Evolutionary conservation across 2,797 vertebrate genomes (phyloP).

Genomic region (Discoglossus pictus): DNA sequence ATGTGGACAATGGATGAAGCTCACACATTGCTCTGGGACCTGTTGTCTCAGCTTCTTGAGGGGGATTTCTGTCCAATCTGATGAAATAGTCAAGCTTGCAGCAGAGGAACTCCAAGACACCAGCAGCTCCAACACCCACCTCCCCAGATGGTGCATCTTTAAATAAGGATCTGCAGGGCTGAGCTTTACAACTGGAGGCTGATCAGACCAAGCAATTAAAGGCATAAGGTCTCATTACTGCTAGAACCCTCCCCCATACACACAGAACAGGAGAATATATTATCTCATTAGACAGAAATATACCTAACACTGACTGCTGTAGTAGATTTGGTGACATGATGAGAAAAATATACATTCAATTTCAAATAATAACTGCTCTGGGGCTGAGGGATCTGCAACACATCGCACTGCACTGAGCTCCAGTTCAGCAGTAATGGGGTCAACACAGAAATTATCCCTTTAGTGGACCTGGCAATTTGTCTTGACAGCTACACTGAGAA

Average conservation of each 20-base stretch:
- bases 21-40: constrained; percentile 60
- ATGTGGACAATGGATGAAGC: constrained; percentile 56
- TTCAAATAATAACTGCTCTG: constrained; percentile 35
- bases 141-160: constrained; percentile 74
- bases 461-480: constrained; percentile 57
- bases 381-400: neutral
- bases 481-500: constrained; percentile 57
- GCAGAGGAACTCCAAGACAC: constrained; percentile 74
- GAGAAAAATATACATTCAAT: too few species aligned
- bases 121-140: constrained; percentile 72
- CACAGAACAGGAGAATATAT: constrained; percentile 62
- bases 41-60: constrained; percentile 55
- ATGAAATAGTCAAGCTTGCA: constrained; percentile 76
- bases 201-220: constrained; percentile 66
- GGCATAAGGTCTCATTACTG: constrained; percentile 54
- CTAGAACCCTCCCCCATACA: neutral
- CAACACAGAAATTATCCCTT: constrained; percentile 54
- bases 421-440: constrained; percentile 10
- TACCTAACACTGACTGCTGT: constrained; percentile 48
- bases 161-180: constrained; percentile 74
- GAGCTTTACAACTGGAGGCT: constrained; percentile 59
- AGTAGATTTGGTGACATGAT: too few species aligned
- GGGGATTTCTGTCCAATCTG: constrained; percentile 73
- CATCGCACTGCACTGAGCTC: neutral
- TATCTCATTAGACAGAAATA: too few species aligned